Percentiles rank a stretch among this genome's conserved stretches.
Conservation (phyloP, 2,888 invertebrate genomes). For the Meloe dianella region DNA sequence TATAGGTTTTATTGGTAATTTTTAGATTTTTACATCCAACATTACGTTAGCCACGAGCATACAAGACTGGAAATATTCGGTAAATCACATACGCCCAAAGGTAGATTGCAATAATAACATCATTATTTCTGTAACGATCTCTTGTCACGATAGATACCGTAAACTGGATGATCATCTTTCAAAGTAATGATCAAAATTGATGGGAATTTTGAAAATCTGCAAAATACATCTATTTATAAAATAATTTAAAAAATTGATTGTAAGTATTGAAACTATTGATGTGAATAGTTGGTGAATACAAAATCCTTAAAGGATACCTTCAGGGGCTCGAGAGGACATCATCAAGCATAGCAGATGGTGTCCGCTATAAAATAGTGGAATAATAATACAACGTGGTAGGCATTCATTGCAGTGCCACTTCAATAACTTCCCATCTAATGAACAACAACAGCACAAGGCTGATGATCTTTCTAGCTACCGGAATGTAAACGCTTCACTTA, state of each 20-base stretch:
- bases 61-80: conserved; percentile 30
- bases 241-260: not conserved
- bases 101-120: conserved; percentile 36
- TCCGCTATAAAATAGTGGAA: conserved; percentile 17
- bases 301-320: not conserved
- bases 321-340: conserved; percentile 2
- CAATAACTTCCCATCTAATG: conserved; percentile 37
- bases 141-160: conserved; percentile 40
- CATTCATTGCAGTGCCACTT: conserved; percentile 27
- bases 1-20: conserved; percentile 16
- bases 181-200: conserved; percentile 15
- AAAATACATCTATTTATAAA: not conserved
- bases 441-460: conserved; percentile 26
- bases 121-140: conserved; percentile 39
- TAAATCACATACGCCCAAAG: conserved; percentile 31
- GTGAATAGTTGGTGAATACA: not conserved
- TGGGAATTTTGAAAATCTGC: not conserved
- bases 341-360: conserved; percentile 31
- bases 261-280: not conserved
- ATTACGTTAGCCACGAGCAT: conserved; percentile 16
- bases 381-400: conserved; percentile 29
- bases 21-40: conserved; percentile 25
- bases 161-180: conserved; percentile 34
- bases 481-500: conserved; percentile 7
- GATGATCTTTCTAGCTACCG: conserved; percentile 30